These are phyloP conservation scores for Reticulitermes speratus DNA, from an alignment of 1,140 invertebrate genomes.

Conservation along the genomic window DNA sequence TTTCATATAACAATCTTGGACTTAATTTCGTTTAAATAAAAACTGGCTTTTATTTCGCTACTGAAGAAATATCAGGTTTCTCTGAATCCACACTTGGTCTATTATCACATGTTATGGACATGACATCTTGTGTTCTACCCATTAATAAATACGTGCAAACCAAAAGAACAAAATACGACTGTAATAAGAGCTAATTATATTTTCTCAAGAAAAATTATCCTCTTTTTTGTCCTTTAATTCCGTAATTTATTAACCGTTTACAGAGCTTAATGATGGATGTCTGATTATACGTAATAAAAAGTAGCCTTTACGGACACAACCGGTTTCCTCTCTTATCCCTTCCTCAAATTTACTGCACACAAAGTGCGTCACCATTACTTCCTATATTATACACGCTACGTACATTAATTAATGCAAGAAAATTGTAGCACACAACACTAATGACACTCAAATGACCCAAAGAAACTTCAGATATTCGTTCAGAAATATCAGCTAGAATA, in stretches of 20 bases:
- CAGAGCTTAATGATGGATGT: background rate
- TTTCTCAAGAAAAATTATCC: background rate
- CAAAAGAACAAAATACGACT: background rate
- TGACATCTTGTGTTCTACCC: background rate
- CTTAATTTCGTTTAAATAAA: background rate
- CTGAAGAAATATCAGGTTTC: background rate
- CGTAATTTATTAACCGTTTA: constrained; percentile 12
- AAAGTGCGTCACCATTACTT: background rate
- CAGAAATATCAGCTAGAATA: too few species aligned
- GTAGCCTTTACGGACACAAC: background rate
- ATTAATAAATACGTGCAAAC: background rate
- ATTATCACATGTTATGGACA: background rate
- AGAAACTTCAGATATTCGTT: background rate
- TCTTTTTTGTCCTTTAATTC: background rate
- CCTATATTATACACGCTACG: background rate
- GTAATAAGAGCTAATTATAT: background rate
- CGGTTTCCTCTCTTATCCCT: background rate
- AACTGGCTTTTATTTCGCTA: background rate
- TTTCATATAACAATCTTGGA: background rate
- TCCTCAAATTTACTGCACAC: background rate
- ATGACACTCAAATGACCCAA: background rate
- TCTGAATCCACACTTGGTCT: background rate
- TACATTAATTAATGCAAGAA: background rate
- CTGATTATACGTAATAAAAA: constrained; percentile 5
- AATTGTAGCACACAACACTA: background rate